A percentile compares a stretch with the other conserved stretches of the same genome.
Evolutionary conservation across 2,113 vertebrate genomes (phyloP).

Genomic region (Bubo blakistoni): DNA sequence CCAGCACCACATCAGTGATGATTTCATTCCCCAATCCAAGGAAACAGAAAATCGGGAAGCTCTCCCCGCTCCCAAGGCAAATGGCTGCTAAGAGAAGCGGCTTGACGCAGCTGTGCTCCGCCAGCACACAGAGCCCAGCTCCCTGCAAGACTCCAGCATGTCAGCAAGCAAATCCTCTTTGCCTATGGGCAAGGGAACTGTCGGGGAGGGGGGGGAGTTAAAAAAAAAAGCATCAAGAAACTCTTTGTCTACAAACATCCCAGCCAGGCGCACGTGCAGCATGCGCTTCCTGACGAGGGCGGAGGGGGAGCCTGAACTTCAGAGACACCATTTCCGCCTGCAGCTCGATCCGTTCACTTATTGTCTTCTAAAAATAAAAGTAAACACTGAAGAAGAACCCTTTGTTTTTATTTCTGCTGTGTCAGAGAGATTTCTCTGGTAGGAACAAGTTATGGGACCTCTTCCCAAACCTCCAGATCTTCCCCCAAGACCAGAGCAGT

Average conservation of each 20-base stretch:
- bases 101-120: background rate
- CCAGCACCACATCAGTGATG: fast-evolving
- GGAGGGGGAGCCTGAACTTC: background rate
- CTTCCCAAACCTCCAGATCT: background rate
- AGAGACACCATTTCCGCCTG: slow-evolving; percentile 26
- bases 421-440: background rate
- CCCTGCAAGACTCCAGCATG: background rate
- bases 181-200: slow-evolving; percentile 29
- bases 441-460: background rate
- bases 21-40: background rate
- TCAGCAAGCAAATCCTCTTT: slow-evolving; percentile 11
- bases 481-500: background rate
- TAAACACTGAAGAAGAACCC: slow-evolving; percentile 14
- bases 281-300: background rate
- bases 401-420: background rate
- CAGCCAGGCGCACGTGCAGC: background rate
- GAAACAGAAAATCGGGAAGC: fast-evolving
- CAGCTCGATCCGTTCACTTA: background rate
- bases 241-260: slow-evolving; percentile 39
- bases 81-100: background rate
- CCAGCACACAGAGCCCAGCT: background rate
- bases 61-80: background rate
- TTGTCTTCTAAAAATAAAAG: slow-evolving; percentile 49
- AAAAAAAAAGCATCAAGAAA: slow-evolving; percentile 47
- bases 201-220: no score